Evolutionary conservation across 2,888 invertebrate species (phyloP).

Genomic region (Crematogaster levior): DNA sequence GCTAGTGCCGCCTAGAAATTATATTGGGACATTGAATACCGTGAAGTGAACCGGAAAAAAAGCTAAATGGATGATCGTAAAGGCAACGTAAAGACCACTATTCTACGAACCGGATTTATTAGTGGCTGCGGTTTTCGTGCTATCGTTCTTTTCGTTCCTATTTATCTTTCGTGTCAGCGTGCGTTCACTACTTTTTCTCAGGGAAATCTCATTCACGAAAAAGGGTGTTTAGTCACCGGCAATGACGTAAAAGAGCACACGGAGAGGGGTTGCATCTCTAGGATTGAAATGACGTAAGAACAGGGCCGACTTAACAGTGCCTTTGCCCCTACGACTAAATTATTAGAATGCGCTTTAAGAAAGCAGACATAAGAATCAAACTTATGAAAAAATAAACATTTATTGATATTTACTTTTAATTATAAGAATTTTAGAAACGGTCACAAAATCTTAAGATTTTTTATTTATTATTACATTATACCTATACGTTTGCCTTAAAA

Average conservation of each 20-base stretch:
- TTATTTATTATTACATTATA: no score
- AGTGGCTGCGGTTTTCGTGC: constrained; percentile 18
- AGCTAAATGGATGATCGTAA: constrained; percentile 22
- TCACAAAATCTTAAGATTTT: no score
- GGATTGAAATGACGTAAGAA: constrained; percentile 66
- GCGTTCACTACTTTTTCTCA: constrained; percentile 12
- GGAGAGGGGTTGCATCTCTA: constrained; percentile 48
- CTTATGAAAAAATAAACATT: no score
- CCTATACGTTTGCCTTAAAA: no score
- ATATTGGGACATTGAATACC: constrained; percentile 47
- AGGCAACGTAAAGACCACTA: constrained; percentile 11
- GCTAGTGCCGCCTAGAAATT: constrained; percentile 52
- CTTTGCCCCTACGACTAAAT: constrained; percentile 21
- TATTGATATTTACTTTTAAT: no score
- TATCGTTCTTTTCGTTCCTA: constrained; percentile 25
- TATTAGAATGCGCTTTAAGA: background rate
- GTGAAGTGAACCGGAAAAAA: constrained; percentile 33
- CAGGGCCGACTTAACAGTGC: constrained; percentile 49
- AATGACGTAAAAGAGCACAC: constrained; percentile 72
- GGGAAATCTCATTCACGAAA: constrained; percentile 55
- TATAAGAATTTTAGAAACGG: no score
- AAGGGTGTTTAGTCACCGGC: constrained; percentile 66
- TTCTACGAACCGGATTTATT: constrained; percentile 44
- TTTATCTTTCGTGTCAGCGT: constrained; percentile 44
- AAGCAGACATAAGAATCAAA: background rate